Evolutionary conservation across 1,140 invertebrate genomes (phyloP).

Genomic region (Hydropsyche tenuis): DNA sequence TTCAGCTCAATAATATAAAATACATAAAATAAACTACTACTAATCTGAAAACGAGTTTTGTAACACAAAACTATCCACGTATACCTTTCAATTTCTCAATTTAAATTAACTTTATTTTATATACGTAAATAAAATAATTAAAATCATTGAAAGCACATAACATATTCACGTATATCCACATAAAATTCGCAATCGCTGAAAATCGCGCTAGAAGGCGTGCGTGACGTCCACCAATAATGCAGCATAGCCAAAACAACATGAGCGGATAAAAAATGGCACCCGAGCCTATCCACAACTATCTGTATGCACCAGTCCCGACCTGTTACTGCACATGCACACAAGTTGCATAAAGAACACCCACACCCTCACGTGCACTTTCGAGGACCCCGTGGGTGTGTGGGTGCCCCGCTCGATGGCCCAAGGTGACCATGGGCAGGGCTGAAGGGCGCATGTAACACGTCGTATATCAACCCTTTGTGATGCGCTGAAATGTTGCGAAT

Average conservation of each 20-base stretch:
- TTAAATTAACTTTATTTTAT: too few species aligned
- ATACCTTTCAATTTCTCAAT: too few species aligned
- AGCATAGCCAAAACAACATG: constrained; percentile 44
- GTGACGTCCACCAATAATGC: constrained; percentile 48
- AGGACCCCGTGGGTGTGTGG: background rate
- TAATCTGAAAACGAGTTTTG: too few species aligned
- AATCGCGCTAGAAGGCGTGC: constrained; percentile 38
- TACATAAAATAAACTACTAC: too few species aligned
- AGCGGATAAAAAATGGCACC: constrained; percentile 47
- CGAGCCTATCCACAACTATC: constrained; percentile 44
- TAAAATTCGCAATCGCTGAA: too few species aligned
- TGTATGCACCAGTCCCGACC: constrained; percentile 16
- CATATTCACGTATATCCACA: too few species aligned
- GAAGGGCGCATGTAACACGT: constrained; percentile 42
- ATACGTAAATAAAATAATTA: too few species aligned
- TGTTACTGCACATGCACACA: constrained; percentile 30
- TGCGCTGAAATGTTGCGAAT: background rate
- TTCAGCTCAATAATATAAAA: too few species aligned
- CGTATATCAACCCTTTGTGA: constrained; percentile 23
- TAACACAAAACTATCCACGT: too few species aligned
- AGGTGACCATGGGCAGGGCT: constrained; percentile 49
- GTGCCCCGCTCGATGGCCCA: constrained; percentile 20
- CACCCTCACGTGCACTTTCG: constrained; percentile 15
- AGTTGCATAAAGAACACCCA: background rate
- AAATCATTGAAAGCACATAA: too few species aligned